phyloP scores from a whole-genome alignment of 2,113 vertebrate genomes.

The Apistogramma diplotaenia region DNA sequence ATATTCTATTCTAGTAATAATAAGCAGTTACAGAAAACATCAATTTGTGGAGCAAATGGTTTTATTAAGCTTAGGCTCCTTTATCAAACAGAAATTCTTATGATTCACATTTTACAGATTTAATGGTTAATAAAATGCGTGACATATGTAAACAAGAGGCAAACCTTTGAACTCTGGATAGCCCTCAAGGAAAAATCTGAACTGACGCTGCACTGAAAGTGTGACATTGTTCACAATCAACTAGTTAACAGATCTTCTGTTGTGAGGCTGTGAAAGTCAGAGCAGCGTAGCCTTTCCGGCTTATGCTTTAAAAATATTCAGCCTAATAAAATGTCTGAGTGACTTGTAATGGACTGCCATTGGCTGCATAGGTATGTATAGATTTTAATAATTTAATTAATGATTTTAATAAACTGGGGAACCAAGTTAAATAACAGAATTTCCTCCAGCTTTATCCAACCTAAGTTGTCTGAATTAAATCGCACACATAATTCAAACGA shows the following conservation, averaged over 20 bases:
- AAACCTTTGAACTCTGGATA: background rate
- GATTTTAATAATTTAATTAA: background rate
- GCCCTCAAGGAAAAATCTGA: background rate
- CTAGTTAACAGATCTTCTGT: constrained; percentile 12
- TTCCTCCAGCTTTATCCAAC: background rate
- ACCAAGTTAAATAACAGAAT: background rate
- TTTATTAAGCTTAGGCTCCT: background rate
- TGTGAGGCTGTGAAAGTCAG: background rate
- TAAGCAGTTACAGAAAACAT: background rate
- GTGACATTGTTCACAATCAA: constrained; percentile 21
- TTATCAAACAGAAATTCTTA: background rate
- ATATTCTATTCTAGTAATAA: too few species aligned
- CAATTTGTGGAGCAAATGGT: background rate
- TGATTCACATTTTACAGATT: background rate
- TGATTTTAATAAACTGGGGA: background rate
- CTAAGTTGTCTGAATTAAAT: background rate
- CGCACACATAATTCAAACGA: background rate
- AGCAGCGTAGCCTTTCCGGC: background rate
- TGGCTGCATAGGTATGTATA: background rate
- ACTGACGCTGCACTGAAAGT: background rate
- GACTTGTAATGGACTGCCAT: background rate
- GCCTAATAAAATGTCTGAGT: background rate
- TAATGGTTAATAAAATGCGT: background rate
- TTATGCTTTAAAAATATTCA: background rate
- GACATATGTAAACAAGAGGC: background rate